These are phyloP conservation scores for Anastrepha ludens DNA, from an alignment of 1,140 invertebrate genomes.

Conservation along the genomic window DNA sequence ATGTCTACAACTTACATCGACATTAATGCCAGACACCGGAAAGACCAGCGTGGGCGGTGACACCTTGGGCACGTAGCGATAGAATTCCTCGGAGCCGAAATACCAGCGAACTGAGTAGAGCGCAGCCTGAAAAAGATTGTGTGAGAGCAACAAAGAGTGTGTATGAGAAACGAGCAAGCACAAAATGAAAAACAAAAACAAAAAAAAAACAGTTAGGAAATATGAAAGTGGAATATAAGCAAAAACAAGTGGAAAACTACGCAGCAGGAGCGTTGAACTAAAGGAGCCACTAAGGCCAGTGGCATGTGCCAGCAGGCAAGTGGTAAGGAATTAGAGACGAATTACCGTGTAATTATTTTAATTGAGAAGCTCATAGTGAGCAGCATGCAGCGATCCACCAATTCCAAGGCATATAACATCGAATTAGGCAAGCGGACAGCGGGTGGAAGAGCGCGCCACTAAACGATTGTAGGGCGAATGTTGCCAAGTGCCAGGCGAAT, in stretches of 20 bases:
- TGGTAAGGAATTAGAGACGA: slow-evolving; percentile 55
- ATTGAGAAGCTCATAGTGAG: slow-evolving; percentile 53
- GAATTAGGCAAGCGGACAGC: background rate
- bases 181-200: background rate
- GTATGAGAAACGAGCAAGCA: background rate
- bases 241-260: background rate
- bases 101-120: slow-evolving; percentile 92
- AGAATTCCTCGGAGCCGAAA: slow-evolving; percentile 86
- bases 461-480: background rate
- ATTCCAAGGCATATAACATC: background rate
- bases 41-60: slow-evolving; percentile 83
- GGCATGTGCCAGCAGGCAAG: slow-evolving; percentile 20
- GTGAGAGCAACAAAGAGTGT: slow-evolving; percentile 33
- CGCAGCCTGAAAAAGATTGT: slow-evolving; percentile 74
- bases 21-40: slow-evolving; percentile 81
- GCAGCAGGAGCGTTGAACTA: slow-evolving; percentile 16
- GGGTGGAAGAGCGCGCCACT: background rate
- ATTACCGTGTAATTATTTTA: slow-evolving; percentile 59
- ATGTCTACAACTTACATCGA: slow-evolving; percentile 80
- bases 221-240: background rate
- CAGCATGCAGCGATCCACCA: background rate
- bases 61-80: slow-evolving; percentile 82
- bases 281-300: slow-evolving; percentile 61
- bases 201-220: background rate
- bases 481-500: background rate